Percentiles rank a stretch among this genome's conserved stretches.
phyloP scores from a whole-genome alignment of 2,113 vertebrate genomes.

The Carassius auratus region DNA sequence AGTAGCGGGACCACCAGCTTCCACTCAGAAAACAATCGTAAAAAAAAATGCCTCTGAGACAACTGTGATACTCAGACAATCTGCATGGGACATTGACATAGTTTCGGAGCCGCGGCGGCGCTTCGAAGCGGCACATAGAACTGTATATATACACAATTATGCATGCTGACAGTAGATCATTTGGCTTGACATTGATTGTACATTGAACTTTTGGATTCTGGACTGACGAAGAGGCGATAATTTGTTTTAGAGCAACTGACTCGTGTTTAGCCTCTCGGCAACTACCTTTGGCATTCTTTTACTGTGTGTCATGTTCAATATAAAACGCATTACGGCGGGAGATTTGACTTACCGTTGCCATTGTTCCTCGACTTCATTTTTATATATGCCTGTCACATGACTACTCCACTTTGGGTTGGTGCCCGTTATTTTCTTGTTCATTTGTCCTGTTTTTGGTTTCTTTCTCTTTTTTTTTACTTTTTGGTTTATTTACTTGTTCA shows the following conservation, averaged over 20 bases:
- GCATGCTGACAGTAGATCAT: constrained; percentile 48
- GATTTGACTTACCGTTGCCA: constrained; percentile 49
- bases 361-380: constrained; percentile 65
- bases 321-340: constrained; percentile 49
- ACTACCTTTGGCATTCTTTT: constrained; percentile 75
- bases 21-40: constrained; percentile 42
- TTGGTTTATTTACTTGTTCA: constrained; percentile 45
- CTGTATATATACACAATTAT: constrained; percentile 57
- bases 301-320: constrained; percentile 41
- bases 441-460: constrained; percentile 51
- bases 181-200: constrained; percentile 53
- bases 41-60: constrained; percentile 48
- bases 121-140: constrained; percentile 53
- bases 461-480: constrained; percentile 33
- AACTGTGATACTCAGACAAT: constrained; percentile 47
- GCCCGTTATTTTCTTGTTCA: constrained; percentile 60
- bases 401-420: constrained; percentile 64
- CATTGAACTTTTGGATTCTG: constrained; percentile 27
- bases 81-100: constrained; percentile 56
- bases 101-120: constrained; percentile 47
- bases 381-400: constrained; percentile 64
- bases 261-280: constrained; percentile 68
- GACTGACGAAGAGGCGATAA: constrained; percentile 42
- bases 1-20: constrained; percentile 56
- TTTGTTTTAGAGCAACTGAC: constrained; percentile 56